Conservation (phyloP, 1,140 invertebrate species). For the Aphidius gifuensis region DNA sequence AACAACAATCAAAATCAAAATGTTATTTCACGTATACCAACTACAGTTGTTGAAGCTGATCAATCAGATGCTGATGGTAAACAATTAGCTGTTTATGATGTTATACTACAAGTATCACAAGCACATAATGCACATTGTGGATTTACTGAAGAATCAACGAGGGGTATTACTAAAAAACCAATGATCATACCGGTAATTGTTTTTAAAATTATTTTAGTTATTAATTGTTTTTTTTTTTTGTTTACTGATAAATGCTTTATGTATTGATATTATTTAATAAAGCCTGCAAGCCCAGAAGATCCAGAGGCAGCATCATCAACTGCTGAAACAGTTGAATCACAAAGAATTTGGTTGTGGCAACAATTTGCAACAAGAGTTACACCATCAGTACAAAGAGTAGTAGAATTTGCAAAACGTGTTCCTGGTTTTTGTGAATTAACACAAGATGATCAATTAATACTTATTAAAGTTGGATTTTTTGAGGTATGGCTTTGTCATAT, state of each 20-base stretch:
- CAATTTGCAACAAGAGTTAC: conserved; percentile 76
- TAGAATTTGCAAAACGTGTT: conserved; percentile 90
- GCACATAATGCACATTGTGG: conserved; percentile 87
- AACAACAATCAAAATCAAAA: conserved; percentile 42
- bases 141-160: conserved; percentile 83
- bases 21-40: conserved; percentile 39
- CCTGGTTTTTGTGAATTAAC: conserved; percentile 83
- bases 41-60: conserved; percentile 49
- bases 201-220: conserved; percentile 12
- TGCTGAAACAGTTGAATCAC: conserved; percentile 64
- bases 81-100: conserved; percentile 74
- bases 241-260: background rate
- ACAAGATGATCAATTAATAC: conserved; percentile 90
- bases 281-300: conserved; percentile 55
- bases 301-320: conserved; percentile 66
- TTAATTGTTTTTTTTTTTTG: background rate
- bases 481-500: conserved; percentile 93
- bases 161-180: conserved; percentile 68
- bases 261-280: conserved; percentile 24
- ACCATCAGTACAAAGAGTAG: conserved; percentile 84
- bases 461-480: conserved; percentile 95
- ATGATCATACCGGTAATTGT: conserved; percentile 65
- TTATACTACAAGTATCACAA: conserved; percentile 83
- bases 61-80: conserved; percentile 58
- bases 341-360: conserved; percentile 74